Evolutionary conservation across 1,140 invertebrate species (phyloP).

Genomic region (Orussus abietinus): DNA sequence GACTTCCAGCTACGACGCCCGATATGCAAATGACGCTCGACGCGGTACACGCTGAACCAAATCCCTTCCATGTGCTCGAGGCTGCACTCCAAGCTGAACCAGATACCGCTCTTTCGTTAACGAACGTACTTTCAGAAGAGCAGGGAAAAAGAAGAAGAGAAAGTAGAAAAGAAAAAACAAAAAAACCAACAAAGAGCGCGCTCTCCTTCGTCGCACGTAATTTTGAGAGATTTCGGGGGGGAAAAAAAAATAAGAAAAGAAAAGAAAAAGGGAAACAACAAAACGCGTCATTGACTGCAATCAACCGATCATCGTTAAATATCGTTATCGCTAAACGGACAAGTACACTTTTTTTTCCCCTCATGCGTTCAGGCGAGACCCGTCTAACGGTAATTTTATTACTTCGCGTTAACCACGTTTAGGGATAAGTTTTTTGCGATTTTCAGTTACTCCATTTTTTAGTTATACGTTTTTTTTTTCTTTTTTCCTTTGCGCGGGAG

Average conservation of each 20-base stretch:
- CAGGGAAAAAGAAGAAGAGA: constrained; percentile 4
- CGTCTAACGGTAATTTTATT: constrained; percentile 18
- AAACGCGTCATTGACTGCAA: constrained; percentile 20
- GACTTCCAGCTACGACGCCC: too few species aligned
- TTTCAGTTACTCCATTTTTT: too few species aligned
- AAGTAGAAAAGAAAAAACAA: constrained; percentile 19
- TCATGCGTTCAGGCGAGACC: constrained; percentile 28
- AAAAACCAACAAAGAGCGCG: constrained; percentile 22
- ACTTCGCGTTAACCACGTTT: too few species aligned
- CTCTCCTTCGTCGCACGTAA: constrained; percentile 18
- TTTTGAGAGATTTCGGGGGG: constrained; percentile 21
- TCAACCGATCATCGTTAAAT: constrained; percentile 33
- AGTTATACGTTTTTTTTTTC: constrained; percentile 14
- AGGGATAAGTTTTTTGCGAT: too few species aligned
- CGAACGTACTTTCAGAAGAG: constrained; percentile 28
- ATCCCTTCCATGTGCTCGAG: too few species aligned
- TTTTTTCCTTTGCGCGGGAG: constrained; percentile 18
- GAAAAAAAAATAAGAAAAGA: constrained; percentile 29
- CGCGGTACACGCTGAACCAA: too few species aligned
- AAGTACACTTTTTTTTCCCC: constrained; percentile 24
- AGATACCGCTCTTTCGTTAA: constrained; percentile 21
- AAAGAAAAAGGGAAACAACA: constrained; percentile 7
- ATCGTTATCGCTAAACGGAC: constrained; percentile 34
- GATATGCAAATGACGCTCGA: too few species aligned
- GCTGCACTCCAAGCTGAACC: constrained; percentile 18